A percentile compares a stretch with the other conserved stretches of the same genome.
phyloP scores from a whole-genome alignment of 2,797 vertebrate genomes.

The Tenualosa ilisha region DNA sequence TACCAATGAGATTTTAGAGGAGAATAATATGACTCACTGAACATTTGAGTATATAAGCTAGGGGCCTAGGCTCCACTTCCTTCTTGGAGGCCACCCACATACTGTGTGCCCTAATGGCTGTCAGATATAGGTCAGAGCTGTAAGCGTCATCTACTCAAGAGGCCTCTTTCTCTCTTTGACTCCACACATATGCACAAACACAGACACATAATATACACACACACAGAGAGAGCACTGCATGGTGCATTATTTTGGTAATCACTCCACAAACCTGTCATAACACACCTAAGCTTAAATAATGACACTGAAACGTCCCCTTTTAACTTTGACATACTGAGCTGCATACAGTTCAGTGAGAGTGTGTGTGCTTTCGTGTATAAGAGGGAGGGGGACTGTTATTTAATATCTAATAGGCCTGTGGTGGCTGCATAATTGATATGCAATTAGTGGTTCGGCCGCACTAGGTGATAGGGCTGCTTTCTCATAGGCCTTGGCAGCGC shows the following conservation, averaged over 20 bases:
- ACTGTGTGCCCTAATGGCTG: not conserved
- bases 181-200: not conserved
- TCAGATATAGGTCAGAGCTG: conserved; percentile 8
- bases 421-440: conserved; percentile 70
- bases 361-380: conserved; percentile 15
- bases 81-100: conserved; percentile 12
- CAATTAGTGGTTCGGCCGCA: conserved; percentile 66
- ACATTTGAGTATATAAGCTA: not conserved
- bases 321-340: not conserved
- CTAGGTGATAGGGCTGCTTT: conserved; percentile 57
- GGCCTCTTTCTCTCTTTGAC: not conserved
- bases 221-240: not conserved
- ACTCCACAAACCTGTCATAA: not conserved
- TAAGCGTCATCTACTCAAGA: not conserved
- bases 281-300: not conserved
- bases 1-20: not conserved
- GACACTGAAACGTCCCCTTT: not conserved
- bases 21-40: not conserved
- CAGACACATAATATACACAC: not conserved
- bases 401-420: conserved; percentile 14
- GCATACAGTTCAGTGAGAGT: not conserved
- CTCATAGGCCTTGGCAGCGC: conserved; percentile 51
- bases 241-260: not conserved
- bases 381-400: not conserved
- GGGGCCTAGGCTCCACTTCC: not conserved